A percentile compares a stretch with the other conserved stretches of the same genome.
phyloP scores from a whole-genome alignment of 1,140 invertebrate species.

The Dinothrombium tinctorium region DNA sequence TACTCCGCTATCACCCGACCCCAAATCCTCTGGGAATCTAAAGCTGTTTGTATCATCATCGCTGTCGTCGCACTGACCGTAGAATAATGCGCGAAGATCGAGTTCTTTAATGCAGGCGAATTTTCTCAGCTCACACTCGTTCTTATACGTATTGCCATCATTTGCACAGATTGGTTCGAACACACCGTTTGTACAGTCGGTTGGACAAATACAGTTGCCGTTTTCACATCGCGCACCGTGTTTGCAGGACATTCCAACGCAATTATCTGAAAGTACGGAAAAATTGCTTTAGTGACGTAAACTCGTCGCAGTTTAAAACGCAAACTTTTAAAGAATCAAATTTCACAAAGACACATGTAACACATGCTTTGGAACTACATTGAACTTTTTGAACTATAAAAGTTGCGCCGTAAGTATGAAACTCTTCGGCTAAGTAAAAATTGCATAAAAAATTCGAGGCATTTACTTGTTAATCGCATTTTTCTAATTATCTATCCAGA shows the following conservation, averaged over 20 bases:
- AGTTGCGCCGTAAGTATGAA: too few species aligned
- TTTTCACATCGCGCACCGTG: constrained; percentile 51
- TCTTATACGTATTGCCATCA: constrained; percentile 49
- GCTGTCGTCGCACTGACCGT: background rate
- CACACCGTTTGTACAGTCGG: constrained; percentile 30
- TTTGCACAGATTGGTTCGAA: constrained; percentile 48
- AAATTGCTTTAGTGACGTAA: too few species aligned
- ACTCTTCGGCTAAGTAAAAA: too few species aligned
- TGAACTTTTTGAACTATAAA: too few species aligned
- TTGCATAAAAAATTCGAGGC: too few species aligned
- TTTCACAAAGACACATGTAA: too few species aligned
- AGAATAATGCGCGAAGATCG: constrained; percentile 14
- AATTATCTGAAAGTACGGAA: constrained; percentile 22
- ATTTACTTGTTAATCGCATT: too few species aligned
- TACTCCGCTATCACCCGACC: background rate
- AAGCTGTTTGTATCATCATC: background rate
- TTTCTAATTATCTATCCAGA: too few species aligned
- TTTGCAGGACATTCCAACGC: constrained; percentile 46
- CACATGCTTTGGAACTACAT: too few species aligned
- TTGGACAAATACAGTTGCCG: constrained; percentile 57
- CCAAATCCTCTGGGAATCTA: background rate
- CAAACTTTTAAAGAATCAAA: too few species aligned
- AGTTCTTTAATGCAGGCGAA: constrained; percentile 45
- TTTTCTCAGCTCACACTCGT: constrained; percentile 36
- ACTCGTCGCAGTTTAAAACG: too few species aligned